Base-by-base conservation (phyloP, 2,888 invertebrate species). In the Caenorhabditis becei region DNA sequence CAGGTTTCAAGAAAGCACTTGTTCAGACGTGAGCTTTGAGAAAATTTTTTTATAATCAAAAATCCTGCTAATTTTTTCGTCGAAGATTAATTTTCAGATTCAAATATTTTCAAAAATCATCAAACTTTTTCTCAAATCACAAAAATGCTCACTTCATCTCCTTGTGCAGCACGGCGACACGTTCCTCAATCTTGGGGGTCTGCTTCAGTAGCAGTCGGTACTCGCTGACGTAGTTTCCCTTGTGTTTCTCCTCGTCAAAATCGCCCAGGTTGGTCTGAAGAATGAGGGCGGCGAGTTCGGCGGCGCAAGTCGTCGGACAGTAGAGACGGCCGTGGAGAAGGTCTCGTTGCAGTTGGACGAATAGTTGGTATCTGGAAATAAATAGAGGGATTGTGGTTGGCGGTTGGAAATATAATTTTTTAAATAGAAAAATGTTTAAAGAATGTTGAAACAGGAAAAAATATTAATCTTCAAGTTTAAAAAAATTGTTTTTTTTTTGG, bases 301-400 rank as follows among this genome's bases (percentile, higher is more conserved):
- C 86, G 18, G 87, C 84, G 32, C 70, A 71, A 1, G 80, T 63
- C 54, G 95, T 94, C 8, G 96, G 95, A 92, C 97, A 97, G 92
- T 97, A 96, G 26, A 98, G 93, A 61, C 98, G 94, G 1, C 98
- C 97, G 93, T 97, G 97, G 58, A 96, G 94, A 83, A 98, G 93
- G 92, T 98, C 98, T 90, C 97, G 93, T 92, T 97, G 95, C 85
- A 98, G 92, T 92, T 98, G 98, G 87, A 96, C 93, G 92, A 96
- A 96, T 91, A 97, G 94, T 92, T 97, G 97, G 92, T 97, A 97
- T 90, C 93, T 93, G 88, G 26, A 91, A 87, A 28, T 16, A 54
- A 54, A 47, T 23, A 24, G 49, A 49, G n/a, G n/a, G n/a, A n/a
- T n/a, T n/a, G n/a, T n/a, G n/a, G n/a, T n/a, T n/a, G n/a, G n/a